Base-by-base conservation (phyloP, 37 sponge, comb jelly and placozoan genomes). In the Hormiphora californensis region DNA sequence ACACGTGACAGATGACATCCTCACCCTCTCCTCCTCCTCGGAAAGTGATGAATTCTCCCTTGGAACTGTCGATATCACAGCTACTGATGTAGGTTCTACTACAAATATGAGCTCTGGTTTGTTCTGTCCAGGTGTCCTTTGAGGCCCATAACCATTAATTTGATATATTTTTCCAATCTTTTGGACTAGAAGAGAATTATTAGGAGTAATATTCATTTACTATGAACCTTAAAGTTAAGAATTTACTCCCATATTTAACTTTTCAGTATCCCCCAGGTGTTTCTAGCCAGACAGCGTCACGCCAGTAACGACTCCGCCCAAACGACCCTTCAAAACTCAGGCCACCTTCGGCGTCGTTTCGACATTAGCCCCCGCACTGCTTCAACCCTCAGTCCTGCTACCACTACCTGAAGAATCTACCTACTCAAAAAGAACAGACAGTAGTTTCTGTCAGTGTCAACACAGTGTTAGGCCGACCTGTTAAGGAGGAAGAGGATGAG, bases 301-400 rank as follows among this genome's bases (percentile, higher is more conserved):
- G 37, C 3, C 19, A 65, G 67, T 65, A 19, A 36, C 35, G 67
- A 65, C 32, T 65, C 67, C 37, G 4, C 37, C 37, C 33, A 32
- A 32, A 31, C 67, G 8, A 4, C 17, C 21, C 35, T 38, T 32
- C 67, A 36, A 32, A 65, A 31, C 67, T 4, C 32, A 36, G 35
- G 67, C 67, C 38, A 65, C 37, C 67, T 65, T n/a, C n/a, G n/a
- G 37, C 67, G 67, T 7, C 67, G 67, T 8, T 65, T 38, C 67
- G 15, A 21, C 67, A 65, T 11, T 38, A 39, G 35, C 37, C 67
- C 35, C 33, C 15, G 31, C 67, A 36, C 35, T 2, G 35, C 67
- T 7, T 38, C 35, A 39, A 65, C 67, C 28, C 67, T 65, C 67
- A 65, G 67, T 19, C 67, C 67, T 2, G 15, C 35, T 11, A 65